Percentiles rank a stretch among this genome's conserved stretches.
phyloP scores from a whole-genome alignment of 2,888 invertebrate species.

The Sabatieria punctata region DNA sequence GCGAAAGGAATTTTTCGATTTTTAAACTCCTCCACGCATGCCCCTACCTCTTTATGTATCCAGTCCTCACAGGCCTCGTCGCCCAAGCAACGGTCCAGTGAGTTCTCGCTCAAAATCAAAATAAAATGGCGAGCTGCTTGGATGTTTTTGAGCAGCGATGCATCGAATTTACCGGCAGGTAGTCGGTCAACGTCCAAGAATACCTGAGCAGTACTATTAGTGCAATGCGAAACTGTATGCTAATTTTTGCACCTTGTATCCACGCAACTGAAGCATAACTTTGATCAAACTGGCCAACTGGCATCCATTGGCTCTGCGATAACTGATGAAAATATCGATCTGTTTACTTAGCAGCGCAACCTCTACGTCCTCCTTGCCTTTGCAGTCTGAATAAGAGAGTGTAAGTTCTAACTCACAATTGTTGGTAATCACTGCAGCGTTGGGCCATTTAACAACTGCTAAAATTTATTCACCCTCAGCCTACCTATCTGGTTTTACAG shows the following conservation, averaged over 20 bases:
- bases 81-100: conserved; percentile 73
- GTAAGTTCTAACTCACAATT: too few relatives aligned
- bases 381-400: too few relatives aligned
- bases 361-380: background rate
- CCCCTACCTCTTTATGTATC: conserved; percentile 67
- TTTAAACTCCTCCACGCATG: too few relatives aligned
- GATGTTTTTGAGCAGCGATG: too few relatives aligned
- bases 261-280: conserved; percentile 79
- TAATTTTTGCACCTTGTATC: conserved; percentile 40
- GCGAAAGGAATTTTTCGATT: too few relatives aligned
- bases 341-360: conserved; percentile 40
- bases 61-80: conserved; percentile 87
- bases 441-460: too few relatives aligned
- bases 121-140: conserved; percentile 88
- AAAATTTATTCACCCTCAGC: too few relatives aligned
- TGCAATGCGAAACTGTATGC: too few relatives aligned
- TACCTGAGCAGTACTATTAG: conserved; percentile 39
- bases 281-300: conserved; percentile 43
- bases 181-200: conserved; percentile 91
- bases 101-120: conserved; percentile 75
- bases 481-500: too few relatives aligned
- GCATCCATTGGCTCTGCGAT: conserved; percentile 76
- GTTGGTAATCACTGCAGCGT: too few relatives aligned
- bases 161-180: conserved; percentile 93
- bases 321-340: conserved; percentile 88